Percentiles rank a stretch among this genome's conserved stretches.
These are phyloP conservation scores for Andrena bucephala DNA, from an alignment of 2,888 invertebrate species.

Conservation along the genomic window DNA sequence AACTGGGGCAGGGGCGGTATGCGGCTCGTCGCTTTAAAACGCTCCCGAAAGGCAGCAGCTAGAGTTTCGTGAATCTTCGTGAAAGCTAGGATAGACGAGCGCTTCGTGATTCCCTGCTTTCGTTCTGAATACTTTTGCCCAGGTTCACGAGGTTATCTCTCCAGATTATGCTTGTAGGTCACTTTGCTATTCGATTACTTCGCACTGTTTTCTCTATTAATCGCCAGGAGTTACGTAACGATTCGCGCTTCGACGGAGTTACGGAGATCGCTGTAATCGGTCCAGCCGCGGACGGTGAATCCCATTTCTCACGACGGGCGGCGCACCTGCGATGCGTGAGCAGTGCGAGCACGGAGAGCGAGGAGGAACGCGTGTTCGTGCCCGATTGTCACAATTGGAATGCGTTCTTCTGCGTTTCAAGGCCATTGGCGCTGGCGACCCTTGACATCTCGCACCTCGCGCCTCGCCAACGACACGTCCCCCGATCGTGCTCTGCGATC, in stretches of 20 bases:
- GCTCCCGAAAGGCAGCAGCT: neutral
- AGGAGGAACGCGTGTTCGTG: slow-evolving; percentile 42
- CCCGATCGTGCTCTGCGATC: slow-evolving; percentile 18
- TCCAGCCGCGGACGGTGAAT: slow-evolving; percentile 38
- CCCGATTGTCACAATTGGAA: slow-evolving; percentile 63
- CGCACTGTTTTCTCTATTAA: neutral
- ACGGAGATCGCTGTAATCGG: too few relatives aligned
- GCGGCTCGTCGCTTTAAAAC: neutral
- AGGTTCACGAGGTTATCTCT: slow-evolving; percentile 69
- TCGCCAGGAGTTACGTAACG: neutral
- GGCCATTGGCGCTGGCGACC: slow-evolving; percentile 55
- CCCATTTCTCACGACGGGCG: slow-evolving; percentile 56
- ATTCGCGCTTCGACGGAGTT: neutral
- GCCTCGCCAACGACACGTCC: slow-evolving; percentile 53
- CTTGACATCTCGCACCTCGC: slow-evolving; percentile 56
- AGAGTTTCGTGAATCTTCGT: slow-evolving; percentile 1
- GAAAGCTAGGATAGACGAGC: slow-evolving; percentile 18
- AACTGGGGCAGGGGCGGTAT: neutral
- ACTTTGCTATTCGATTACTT: slow-evolving; percentile 45
- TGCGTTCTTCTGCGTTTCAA: slow-evolving; percentile 53
- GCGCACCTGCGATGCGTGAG: slow-evolving; percentile 7
- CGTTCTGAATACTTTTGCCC: slow-evolving; percentile 50
- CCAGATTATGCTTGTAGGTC: slow-evolving; percentile 69
- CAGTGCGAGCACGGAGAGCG: slow-evolving; percentile 28
- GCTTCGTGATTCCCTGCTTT: slow-evolving; percentile 24